These are phyloP conservation scores for Catamblyrhynchus diadema DNA, from an alignment of 2,797 vertebrate genomes.

Conservation along the genomic window DNA sequence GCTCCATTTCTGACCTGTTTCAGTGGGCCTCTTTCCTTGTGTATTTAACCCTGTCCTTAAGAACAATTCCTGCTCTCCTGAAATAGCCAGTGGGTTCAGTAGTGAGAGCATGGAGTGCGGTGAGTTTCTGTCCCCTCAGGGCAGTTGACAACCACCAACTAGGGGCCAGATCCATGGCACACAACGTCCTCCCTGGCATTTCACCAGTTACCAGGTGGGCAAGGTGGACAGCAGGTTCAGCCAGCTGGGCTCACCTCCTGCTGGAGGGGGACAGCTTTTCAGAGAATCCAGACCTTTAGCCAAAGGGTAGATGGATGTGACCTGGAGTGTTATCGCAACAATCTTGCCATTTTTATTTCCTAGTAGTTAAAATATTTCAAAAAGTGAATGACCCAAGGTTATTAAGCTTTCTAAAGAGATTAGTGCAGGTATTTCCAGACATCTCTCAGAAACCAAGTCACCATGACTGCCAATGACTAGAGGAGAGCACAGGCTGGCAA, in stretches of 20 bases:
- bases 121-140: background rate
- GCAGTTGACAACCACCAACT: background rate
- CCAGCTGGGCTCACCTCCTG: background rate
- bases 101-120: background rate
- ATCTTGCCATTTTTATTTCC: slow-evolving; percentile 19
- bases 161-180: background rate
- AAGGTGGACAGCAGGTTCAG: background rate
- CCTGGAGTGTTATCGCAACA: background rate
- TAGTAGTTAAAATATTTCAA: slow-evolving; percentile 29
- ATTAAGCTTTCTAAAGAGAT: slow-evolving; percentile 44
- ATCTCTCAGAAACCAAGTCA: slow-evolving; percentile 7
- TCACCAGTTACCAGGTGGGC: background rate
- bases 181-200: background rate
- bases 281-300: slow-evolving; percentile 10
- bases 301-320: background rate
- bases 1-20: background rate
- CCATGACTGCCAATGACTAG: background rate
- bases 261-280: background rate
- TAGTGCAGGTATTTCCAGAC: slow-evolving; percentile 28
- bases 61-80: background rate
- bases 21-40: background rate
- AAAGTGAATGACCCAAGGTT: slow-evolving; percentile 30
- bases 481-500: background rate
- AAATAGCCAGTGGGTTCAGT: background rate
- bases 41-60: background rate